Evolutionary conservation across 1,140 invertebrate species (phyloP).

Genomic region (Diploscapter pachys): DNA sequence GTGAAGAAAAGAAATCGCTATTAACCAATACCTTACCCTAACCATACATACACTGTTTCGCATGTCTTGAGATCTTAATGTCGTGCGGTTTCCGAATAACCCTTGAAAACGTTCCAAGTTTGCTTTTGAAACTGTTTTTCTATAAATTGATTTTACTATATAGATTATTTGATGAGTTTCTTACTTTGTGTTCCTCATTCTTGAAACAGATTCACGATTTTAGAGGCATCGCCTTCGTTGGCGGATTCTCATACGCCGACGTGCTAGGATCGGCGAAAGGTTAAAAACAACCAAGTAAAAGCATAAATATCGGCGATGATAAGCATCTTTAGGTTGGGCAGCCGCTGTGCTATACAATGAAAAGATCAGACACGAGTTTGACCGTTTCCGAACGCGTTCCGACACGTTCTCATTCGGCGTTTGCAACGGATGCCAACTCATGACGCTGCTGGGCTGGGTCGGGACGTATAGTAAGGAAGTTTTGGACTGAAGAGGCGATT

Average conservation of each 20-base stretch:
- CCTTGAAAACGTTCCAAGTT: too few relatives aligned
- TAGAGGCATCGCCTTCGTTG: constrained; percentile 85
- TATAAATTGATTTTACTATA: neutral
- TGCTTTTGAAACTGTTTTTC: too few relatives aligned
- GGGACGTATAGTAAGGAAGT: constrained; percentile 40
- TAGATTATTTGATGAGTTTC: constrained; percentile 60
- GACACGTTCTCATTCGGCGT: constrained; percentile 93
- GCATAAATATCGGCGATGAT: neutral
- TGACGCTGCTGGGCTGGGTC: constrained; percentile 72
- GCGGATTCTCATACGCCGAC: constrained; percentile 96
- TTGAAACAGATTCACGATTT: constrained; percentile 63
- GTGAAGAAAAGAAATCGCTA: too few relatives aligned
- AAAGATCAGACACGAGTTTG: constrained; percentile 70
- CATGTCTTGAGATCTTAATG: too few relatives aligned
- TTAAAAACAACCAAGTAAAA: constrained; percentile 28
- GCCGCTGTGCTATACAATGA: constrained; percentile 77
- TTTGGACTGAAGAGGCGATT: neutral
- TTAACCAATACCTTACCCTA: too few relatives aligned
- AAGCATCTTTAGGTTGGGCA: constrained; percentile 74
- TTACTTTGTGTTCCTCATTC: constrained; percentile 64
- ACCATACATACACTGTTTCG: too few relatives aligned
- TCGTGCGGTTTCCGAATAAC: too few relatives aligned
- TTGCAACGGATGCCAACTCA: constrained; percentile 94
- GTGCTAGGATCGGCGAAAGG: constrained; percentile 91
- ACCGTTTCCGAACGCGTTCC: constrained; percentile 69